These are phyloP conservation scores for Peucedramus taeniatus DNA, from an alignment of 2,113 vertebrate species.

Conservation along the genomic window DNA sequence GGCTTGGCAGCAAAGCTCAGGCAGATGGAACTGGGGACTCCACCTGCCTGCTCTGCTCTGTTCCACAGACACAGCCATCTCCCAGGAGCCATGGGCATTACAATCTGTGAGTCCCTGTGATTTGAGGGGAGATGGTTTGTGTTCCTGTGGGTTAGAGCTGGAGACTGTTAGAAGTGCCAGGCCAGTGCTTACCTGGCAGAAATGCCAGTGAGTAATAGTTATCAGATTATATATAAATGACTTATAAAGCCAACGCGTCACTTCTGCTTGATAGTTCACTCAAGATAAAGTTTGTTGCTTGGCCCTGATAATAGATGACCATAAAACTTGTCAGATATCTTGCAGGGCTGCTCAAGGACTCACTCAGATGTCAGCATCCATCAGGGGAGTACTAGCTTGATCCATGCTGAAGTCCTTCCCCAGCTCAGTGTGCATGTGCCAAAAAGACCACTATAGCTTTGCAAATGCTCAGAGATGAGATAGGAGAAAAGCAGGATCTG, in stretches of 20 bases:
- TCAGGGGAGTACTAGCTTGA: neutral
- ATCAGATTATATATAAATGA: neutral
- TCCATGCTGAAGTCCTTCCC: neutral
- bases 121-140: neutral
- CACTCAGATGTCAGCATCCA: neutral
- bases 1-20: neutral
- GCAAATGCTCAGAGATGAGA: neutral
- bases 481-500: neutral
- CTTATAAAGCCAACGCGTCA: neutral
- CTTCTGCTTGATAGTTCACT: neutral
- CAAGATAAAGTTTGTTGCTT: neutral
- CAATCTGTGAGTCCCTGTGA: neutral
- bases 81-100: neutral
- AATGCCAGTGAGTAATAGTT: neutral
- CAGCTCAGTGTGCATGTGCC: rapidly evolving
- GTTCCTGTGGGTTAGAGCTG: neutral
- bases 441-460: neutral
- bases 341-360: neutral
- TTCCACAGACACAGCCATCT: neutral
- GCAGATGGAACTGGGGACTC: neutral
- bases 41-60: neutral
- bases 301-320: neutral
- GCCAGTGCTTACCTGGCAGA: neutral
- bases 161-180: neutral
- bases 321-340: neutral